phyloP scores from a whole-genome alignment of 2,113 vertebrate species.

The Stercorarius parasiticus region DNA sequence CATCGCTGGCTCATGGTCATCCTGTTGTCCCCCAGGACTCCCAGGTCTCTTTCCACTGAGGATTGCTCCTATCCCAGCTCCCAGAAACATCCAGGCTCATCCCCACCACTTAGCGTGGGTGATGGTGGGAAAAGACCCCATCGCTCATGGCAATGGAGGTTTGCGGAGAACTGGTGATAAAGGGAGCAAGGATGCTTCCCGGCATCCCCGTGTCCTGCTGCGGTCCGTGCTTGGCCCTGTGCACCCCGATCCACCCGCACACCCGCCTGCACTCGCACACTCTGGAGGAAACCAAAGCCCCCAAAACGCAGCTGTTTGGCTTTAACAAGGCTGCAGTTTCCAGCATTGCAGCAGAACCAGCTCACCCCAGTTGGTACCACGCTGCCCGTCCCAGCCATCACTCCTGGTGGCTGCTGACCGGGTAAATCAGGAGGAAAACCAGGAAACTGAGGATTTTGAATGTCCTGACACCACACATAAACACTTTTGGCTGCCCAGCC shows the following conservation, averaged over 20 bases:
- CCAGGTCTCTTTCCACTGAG: too few relatives aligned
- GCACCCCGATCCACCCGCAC: fast-evolving
- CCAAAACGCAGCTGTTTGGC: neutral
- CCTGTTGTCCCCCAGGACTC: too few relatives aligned
- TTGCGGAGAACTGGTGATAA: neutral
- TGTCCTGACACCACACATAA: fast-evolving
- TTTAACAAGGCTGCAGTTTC: neutral
- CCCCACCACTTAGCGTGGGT: too few relatives aligned
- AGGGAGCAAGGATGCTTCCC: neutral
- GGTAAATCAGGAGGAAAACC: neutral
- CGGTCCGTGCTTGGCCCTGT: fast-evolving
- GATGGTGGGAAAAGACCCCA: neutral
- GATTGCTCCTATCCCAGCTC: too few relatives aligned
- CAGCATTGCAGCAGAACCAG: neutral
- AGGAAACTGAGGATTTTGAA: neutral
- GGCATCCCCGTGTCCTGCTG: neutral
- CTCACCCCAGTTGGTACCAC: neutral
- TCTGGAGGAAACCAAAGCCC: neutral
- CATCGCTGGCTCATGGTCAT: too few relatives aligned
- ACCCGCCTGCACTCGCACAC: fast-evolving
- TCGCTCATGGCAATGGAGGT: neutral
- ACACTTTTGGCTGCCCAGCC: neutral
- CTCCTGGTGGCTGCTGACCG: neutral
- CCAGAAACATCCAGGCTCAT: too few relatives aligned
- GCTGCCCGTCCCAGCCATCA: fast-evolving